Percentiles rank a stretch among this genome's conserved stretches.
phyloP scores from a whole-genome alignment of 1,140 invertebrate genomes.

The Euborellia annulipes region DNA sequence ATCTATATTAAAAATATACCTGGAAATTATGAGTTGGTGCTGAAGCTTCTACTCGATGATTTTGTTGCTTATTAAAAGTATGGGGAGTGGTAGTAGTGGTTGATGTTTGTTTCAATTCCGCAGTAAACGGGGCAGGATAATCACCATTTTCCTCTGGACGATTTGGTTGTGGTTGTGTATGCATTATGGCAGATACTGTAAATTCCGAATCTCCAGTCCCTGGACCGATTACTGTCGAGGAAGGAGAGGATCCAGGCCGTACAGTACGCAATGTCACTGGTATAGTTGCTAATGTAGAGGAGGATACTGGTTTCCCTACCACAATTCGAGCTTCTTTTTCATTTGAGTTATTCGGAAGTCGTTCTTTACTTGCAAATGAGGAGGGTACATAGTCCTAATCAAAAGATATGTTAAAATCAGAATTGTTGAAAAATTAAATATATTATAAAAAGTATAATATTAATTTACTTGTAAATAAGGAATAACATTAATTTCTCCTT shows the following conservation, averaged over 20 bases:
- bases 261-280: slow-evolving; percentile 1
- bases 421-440: too few species aligned
- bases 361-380: not conserved
- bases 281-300: slow-evolving; percentile 7
- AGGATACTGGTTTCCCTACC: slow-evolving; percentile 3
- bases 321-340: not conserved
- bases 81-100: too few species aligned
- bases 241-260: too few species aligned
- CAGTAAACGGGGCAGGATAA: not conserved
- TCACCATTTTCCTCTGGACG: slow-evolving; percentile 7
- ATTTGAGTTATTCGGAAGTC: not conserved
- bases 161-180: slow-evolving; percentile 18
- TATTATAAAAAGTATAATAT: too few species aligned
- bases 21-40: slow-evolving; percentile 32
- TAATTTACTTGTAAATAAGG: slow-evolving; percentile 33
- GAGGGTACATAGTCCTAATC: too few species aligned
- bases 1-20: slow-evolving; percentile 52
- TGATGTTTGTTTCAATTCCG: not conserved
- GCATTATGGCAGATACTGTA: slow-evolving; percentile 26
- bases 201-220: slow-evolving; percentile 20
- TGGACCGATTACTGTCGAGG: too few species aligned
- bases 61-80: not conserved
- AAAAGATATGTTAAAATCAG: too few species aligned
- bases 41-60: not conserved
- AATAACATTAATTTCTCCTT: slow-evolving; percentile 25